Evolutionary conservation across 2,113 vertebrate genomes (phyloP), one percentile per base, ranked within the genome.

Genomic region (Tupaia tana): DNA sequence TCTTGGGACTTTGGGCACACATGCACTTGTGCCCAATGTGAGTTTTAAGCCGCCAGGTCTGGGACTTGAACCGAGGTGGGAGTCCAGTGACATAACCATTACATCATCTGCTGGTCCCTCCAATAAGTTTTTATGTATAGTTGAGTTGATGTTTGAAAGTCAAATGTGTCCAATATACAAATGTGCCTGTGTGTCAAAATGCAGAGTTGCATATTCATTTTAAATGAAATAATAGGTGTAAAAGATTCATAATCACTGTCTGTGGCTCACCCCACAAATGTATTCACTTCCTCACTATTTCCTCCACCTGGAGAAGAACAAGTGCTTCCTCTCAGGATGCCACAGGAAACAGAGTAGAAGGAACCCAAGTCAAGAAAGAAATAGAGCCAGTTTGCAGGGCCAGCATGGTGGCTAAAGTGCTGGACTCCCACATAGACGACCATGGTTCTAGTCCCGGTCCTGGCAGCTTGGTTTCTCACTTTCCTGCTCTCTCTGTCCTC

Each of bases 111-210:
- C 43, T 43, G 6, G 43, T 43, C 43, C 4, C 27, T 71, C 29
- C 2, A n/a, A 52, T 14, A 73, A 52, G 59, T 70, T 14, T 89
- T 22, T 67, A 43, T 43, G 56, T 66, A 54, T 88, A 90, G 64
- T 1, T 34, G 56, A 94, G 10, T 9, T 73, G 69, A 64, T 14
- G 29, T 93, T 31, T 95, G 92, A 56, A 94, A 96, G 79, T 54
- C n/a, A 80, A 86, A 96, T 73, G 29, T 73, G 73, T 58, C 77
- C 22, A n/a, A 80, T 43, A 71, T 1, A 70, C 56, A 63, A 20
- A 77, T 27, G n/a, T 78, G 52, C 43, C 75, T 67, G 43, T 29
- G 27, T 29, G 6, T 84, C 24, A 67, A 63, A 69, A 89, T 80
- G 70, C 25, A 73, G 31, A 9, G 71, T 70, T 25, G 52, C 19